A percentile compares a stretch with the other conserved stretches of the same genome.
Evolutionary conservation across 2,797 vertebrate species (phyloP).

Genomic region (Natrix natrix): DNA sequence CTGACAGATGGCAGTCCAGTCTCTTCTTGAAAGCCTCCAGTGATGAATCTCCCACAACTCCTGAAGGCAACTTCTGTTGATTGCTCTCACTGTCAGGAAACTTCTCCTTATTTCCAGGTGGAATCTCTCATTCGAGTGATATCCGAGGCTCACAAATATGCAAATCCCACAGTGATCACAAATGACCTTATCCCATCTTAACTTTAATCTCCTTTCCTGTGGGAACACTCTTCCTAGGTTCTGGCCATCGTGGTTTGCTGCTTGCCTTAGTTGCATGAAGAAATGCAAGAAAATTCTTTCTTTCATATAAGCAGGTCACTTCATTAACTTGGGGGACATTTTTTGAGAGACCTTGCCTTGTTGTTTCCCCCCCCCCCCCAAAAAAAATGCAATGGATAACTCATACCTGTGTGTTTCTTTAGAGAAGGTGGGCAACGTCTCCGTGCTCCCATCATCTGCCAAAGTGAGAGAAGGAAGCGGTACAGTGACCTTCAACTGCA

Average conservation of each 20-base stretch:
- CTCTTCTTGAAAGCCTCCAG: no score
- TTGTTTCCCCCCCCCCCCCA: no score
- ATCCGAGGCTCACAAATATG: background rate
- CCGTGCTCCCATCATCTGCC: constrained; percentile 35
- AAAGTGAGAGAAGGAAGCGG: constrained; percentile 45
- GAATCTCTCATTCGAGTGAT: background rate
- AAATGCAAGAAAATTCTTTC: background rate
- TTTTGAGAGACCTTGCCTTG: background rate
- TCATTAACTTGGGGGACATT: no score
- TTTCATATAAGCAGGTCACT: background rate
- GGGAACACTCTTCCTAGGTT: background rate
- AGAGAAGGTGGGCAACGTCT: constrained; percentile 53
- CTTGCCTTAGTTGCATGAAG: background rate
- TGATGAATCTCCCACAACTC: no score
- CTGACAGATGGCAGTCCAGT: no score
- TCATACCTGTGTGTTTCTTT: background rate
- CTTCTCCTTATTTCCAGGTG: no score
- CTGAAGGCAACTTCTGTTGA: no score
- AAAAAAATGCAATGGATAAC: background rate
- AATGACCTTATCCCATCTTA: background rate
- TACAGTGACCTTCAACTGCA: constrained; percentile 66
- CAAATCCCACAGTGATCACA: background rate
- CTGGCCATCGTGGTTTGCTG: background rate
- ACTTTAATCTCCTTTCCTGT: background rate
- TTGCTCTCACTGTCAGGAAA: no score